Evolutionary conservation across 2,888 invertebrate species (phyloP).

Genomic region (Macrosiphum euphorbiae): DNA sequence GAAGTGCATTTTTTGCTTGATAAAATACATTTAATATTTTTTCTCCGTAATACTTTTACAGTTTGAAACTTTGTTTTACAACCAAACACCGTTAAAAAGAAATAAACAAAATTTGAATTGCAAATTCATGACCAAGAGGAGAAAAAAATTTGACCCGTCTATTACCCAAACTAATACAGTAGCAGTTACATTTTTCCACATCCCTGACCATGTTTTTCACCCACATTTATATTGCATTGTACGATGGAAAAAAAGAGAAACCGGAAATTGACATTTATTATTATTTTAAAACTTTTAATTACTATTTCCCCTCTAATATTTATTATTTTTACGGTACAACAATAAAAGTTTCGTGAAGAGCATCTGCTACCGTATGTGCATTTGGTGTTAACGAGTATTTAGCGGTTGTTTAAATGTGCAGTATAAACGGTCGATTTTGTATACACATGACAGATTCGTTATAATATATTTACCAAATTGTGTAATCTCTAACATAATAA

Average conservation of each 20-base stretch:
- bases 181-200: not conserved
- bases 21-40: not conserved
- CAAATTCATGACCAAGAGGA: not conserved
- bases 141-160: not conserved
- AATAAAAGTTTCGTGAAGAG: not conserved
- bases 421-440: not conserved
- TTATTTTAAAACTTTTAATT: not conserved
- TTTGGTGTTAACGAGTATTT: not conserved
- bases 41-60: not conserved
- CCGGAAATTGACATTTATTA: not conserved
- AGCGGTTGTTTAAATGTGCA: not conserved
- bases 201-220: not conserved
- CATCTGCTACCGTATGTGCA: not conserved
- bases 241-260: not conserved
- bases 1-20: not conserved
- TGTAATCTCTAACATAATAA: not conserved
- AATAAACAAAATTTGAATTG: constrained; percentile 25
- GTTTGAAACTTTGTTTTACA: not conserved
- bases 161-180: not conserved
- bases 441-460: not conserved
- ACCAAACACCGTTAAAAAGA: not conserved
- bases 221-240: not conserved
- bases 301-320: not conserved
- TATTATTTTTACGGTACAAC: not conserved
- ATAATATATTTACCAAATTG: not conserved